These are phyloP conservation scores for Ophion ellenae DNA, from an alignment of 2,888 invertebrate species.

Conservation along the genomic window DNA sequence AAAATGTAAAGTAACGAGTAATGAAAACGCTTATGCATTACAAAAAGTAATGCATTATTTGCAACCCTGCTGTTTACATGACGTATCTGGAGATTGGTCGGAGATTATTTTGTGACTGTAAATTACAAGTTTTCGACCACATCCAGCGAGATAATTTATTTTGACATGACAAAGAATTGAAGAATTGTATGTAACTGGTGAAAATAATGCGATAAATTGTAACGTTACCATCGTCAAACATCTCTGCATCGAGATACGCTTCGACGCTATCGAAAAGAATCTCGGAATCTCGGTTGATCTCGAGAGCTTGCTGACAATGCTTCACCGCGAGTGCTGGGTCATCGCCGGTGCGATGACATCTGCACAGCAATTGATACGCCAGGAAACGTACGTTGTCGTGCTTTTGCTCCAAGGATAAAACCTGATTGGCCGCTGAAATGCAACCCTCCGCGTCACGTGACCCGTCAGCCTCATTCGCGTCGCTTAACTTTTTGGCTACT, in stretches of 20 bases:
- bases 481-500: constrained; percentile 91
- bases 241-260: constrained; percentile 93
- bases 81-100: too few species aligned
- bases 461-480: constrained; percentile 87
- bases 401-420: constrained; percentile 89
- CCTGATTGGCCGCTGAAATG: constrained; percentile 88
- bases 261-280: constrained; percentile 96
- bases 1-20: too few species aligned
- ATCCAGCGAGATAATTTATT: background rate
- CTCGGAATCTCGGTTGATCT: constrained; percentile 90
- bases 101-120: too few species aligned
- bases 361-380: constrained; percentile 92
- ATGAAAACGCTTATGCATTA: too few species aligned
- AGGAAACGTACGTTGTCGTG: constrained; percentile 89
- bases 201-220: background rate
- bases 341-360: constrained; percentile 90
- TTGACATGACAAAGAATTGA: background rate
- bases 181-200: background rate
- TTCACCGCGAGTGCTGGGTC: constrained; percentile 89
- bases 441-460: constrained; percentile 89
- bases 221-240: constrained; percentile 93
- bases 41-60: too few species aligned
- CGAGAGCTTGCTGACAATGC: constrained; percentile 92
- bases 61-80: too few species aligned
- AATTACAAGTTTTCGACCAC: background rate